A percentile compares a stretch with the other conserved stretches of the same genome.
Conservation (phyloP, 2,888 invertebrate species). For the Augiades crinisus region DNA sequence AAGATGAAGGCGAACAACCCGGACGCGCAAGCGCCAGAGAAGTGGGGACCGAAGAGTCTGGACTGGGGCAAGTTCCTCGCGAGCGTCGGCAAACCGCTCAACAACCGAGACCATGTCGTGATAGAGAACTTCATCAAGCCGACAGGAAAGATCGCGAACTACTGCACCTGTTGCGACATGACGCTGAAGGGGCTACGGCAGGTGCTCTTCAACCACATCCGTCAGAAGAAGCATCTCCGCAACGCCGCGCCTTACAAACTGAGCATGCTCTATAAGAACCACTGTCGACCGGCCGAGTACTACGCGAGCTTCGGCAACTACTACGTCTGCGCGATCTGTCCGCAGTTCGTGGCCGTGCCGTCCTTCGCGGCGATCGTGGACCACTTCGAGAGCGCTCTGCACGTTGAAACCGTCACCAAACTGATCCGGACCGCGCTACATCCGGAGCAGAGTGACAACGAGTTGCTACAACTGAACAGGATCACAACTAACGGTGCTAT, state of each 20-base stretch:
- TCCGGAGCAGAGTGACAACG: conserved; percentile 45
- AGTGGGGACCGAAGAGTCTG: conserved; percentile 72
- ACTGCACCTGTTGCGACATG: conserved; percentile 71
- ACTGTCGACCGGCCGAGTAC: conserved; percentile 67
- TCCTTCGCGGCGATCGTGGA: conserved; percentile 69
- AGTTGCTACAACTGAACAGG: conserved; percentile 49
- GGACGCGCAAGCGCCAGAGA: conserved; percentile 63
- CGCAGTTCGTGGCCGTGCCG: conserved; percentile 57
- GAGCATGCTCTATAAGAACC: conserved; percentile 60
- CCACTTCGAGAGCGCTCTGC: conserved; percentile 62
- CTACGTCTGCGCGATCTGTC: conserved; percentile 66
- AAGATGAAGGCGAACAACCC: conserved; percentile 54
- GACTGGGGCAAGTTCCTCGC: conserved; percentile 74
- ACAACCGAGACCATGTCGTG: conserved; percentile 65
- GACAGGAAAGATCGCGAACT: conserved; percentile 67
- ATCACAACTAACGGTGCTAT: conserved; percentile 41
- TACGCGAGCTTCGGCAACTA: conserved; percentile 73
- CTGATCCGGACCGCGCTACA: conserved; percentile 56
- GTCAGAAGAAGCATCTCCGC: conserved; percentile 72
- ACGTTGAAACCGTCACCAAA: conserved; percentile 59
- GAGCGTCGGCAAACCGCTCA: conserved; percentile 65
- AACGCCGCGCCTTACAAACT: conserved; percentile 71
- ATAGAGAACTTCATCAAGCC: conserved; percentile 74
- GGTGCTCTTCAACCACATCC: conserved; percentile 71
- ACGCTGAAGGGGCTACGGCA: conserved; percentile 70